These are phyloP conservation scores for Synanthedon myopaeformis DNA, from an alignment of 2,888 invertebrate genomes.

Conservation along the genomic window DNA sequence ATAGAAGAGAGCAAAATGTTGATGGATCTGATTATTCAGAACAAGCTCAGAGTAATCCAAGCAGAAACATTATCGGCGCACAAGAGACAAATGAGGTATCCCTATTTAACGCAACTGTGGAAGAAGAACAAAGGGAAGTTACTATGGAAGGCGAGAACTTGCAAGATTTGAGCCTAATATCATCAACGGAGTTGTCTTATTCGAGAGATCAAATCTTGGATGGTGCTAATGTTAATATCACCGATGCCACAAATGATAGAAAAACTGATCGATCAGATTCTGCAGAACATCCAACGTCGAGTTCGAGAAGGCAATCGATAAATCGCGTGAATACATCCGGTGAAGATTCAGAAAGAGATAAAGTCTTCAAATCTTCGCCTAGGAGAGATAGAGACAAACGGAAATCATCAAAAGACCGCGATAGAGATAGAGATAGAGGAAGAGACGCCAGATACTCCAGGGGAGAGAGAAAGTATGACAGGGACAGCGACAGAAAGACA, in stretches of 20 bases:
- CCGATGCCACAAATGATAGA: slow-evolving; percentile 28
- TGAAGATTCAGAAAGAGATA: slow-evolving; percentile 56
- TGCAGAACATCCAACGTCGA: slow-evolving; percentile 31
- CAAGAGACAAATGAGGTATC: slow-evolving; percentile 29
- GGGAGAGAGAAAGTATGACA: slow-evolving; percentile 41
- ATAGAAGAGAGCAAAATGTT: slow-evolving; percentile 51
- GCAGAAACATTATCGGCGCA: slow-evolving; percentile 35
- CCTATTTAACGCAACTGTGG: slow-evolving; percentile 27
- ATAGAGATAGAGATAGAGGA: slow-evolving; percentile 32
- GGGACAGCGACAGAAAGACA: slow-evolving; percentile 31
- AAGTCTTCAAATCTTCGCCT: slow-evolving; percentile 43
- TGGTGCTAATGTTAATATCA: slow-evolving; percentile 45
- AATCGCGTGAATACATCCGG: slow-evolving; percentile 47
- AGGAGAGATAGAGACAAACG: slow-evolving; percentile 42
- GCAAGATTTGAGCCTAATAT: slow-evolving; percentile 49
- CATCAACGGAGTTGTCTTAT: slow-evolving; percentile 39
- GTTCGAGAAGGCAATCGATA: slow-evolving; percentile 38
- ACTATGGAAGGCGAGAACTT: slow-evolving; percentile 73
- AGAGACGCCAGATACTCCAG: slow-evolving; percentile 41
- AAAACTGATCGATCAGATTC: slow-evolving; percentile 40
- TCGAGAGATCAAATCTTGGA: slow-evolving; percentile 64
- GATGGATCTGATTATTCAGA: slow-evolving; percentile 60
- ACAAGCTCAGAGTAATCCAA: slow-evolving; percentile 29
- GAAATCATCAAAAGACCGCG: slow-evolving; percentile 32
- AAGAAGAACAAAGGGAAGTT: slow-evolving; percentile 62